Evolutionary conservation across 1,140 invertebrate genomes (phyloP).

Genomic region (Protaetia brevitarsis): DNA sequence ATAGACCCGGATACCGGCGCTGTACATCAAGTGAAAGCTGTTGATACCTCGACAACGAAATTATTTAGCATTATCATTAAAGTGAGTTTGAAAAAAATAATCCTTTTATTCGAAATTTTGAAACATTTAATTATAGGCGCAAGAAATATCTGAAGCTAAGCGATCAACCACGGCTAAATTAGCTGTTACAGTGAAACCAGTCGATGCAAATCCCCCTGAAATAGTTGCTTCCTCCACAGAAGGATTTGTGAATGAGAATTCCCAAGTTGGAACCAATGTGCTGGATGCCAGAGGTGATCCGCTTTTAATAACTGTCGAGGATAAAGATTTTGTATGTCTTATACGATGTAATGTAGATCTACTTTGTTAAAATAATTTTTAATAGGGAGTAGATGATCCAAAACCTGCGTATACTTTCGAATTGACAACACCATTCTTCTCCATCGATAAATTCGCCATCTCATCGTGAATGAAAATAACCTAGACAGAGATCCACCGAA

Average conservation of each 20-base stretch:
- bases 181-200: slow-evolving; percentile 74
- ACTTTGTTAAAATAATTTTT: slow-evolving; percentile 22
- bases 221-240: slow-evolving; percentile 68
- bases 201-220: slow-evolving; percentile 79
- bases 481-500: slow-evolving; percentile 85
- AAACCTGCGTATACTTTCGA: slow-evolving; percentile 78
- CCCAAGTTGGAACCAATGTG: slow-evolving; percentile 77
- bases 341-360: slow-evolving; percentile 2
- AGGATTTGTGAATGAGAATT: slow-evolving; percentile 82
- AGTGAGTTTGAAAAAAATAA: slow-evolving; percentile 48
- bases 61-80: slow-evolving; percentile 65
- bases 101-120: not conserved
- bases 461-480: slow-evolving; percentile 79
- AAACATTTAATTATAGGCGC: slow-evolving; percentile 56
- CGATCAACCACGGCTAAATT: slow-evolving; percentile 80
- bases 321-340: slow-evolving; percentile 74
- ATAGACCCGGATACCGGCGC: slow-evolving; percentile 77
- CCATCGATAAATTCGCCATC: slow-evolving; percentile 66
- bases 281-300: slow-evolving; percentile 64
- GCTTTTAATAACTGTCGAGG: slow-evolving; percentile 70
- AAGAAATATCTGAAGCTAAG: slow-evolving; percentile 73
- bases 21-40: slow-evolving; percentile 73
- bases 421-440: slow-evolving; percentile 79
- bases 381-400: slow-evolving; percentile 62
- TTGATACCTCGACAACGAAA: slow-evolving; percentile 72